Evolutionary conservation across 2,797 vertebrate species (phyloP).

Genomic region (Squalus acanthias): DNA sequence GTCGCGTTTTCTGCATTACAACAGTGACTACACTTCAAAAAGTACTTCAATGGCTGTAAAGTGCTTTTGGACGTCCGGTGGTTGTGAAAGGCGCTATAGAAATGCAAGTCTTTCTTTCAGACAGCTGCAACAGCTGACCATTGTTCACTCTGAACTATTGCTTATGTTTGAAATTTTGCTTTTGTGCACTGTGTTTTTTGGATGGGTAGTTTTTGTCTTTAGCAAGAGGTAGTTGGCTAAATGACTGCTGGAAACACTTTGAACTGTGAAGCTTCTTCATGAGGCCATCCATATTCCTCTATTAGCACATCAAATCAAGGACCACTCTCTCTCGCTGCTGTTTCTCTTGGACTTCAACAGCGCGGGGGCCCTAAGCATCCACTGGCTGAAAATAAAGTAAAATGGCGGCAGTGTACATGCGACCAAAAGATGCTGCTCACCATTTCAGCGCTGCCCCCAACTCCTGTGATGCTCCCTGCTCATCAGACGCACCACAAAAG

Average conservation of each 20-base stretch:
- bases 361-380: neutral
- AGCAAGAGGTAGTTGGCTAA: slow-evolving; percentile 65
- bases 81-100: too few species aligned
- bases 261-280: too few species aligned
- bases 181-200: slow-evolving; percentile 68
- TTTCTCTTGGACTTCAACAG: neutral
- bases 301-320: too few species aligned
- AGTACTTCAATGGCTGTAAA: too few species aligned
- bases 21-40: too few species aligned
- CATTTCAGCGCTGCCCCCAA: neutral
- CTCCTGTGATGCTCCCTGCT: neutral
- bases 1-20: too few species aligned
- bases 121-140: slow-evolving; percentile 66
- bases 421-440: neutral
- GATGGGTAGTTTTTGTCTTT: slow-evolving; percentile 65
- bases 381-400: neutral
- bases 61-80: too few species aligned
- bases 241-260: slow-evolving; percentile 63
- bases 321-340: neutral
- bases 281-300: too few species aligned
- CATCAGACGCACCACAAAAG: neutral
- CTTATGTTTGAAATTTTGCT: slow-evolving; percentile 64
- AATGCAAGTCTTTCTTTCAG: slow-evolving; percentile 44
- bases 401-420: neutral
- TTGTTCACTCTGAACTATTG: slow-evolving; percentile 71